Evolutionary conservation across 2,113 vertebrate genomes (phyloP), one percentile per base, ranked within the genome.

Genomic region (Sorex fumeus): DNA sequence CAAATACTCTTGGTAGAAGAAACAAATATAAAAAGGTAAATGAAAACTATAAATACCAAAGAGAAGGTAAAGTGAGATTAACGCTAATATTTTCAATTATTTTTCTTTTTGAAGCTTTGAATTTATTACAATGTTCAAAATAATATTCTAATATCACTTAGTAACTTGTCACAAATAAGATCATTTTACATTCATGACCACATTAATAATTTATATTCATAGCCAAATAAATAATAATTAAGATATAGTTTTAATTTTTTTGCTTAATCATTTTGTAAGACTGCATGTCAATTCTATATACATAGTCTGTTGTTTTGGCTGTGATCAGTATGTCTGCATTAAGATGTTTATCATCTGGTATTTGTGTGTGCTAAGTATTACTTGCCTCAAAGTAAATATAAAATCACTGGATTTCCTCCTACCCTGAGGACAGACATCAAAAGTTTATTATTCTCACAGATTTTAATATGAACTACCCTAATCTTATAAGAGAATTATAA

Each of bases 61-160:
- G 28, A 80, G 45, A 79, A 88, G 28, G 77, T 50, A 50, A 82
- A 91, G 84, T 57, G 6, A 23, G 19, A 21, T 53, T 36, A 76
- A 60, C 47, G 9, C 1, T 74, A 60, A 85, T 57, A 25, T 53
- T 84, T 79, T 72, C 50, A 79, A 80, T 16, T 84, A 71, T 76
- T 50, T 9, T 45, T 79, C 19, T 81, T 86, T 69, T 76, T 88
- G 34, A 94, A 79, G 18, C n/a, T 88, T 60, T 13, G 67, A 69
- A 43, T 53, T 84, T 72, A 86, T 75, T 74, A 79, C n/a, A 88
- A 15, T 27, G 72, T 71, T 36, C 19, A 78, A 74, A 88, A 67
- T 15, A 64, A 67, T 84, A 69, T 43, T 84, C 36, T 75, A 27
- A 18, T 43, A 50, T 45, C 28, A 43, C 50, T 77, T 77, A 82